Evolutionary conservation across 2,797 vertebrate species (phyloP), one percentile per base, ranked within the genome.

Genomic region (Anas bernieri): DNA sequence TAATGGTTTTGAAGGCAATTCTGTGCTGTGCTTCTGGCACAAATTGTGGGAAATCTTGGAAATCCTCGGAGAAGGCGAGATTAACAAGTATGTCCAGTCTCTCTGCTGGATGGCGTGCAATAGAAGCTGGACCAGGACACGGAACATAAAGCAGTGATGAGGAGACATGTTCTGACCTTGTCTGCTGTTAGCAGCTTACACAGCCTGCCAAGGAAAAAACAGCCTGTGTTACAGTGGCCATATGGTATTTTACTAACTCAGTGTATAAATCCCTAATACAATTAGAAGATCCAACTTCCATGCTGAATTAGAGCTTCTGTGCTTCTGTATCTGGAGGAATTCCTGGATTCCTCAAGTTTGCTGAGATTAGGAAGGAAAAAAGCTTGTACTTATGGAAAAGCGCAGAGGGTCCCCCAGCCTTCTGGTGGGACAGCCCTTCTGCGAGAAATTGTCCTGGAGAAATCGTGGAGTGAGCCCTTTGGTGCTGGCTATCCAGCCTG

Each of bases 181-280:
- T 94, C 83, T 83, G 82, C 86, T 91, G 80, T 95, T 95, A 96
- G 95, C 87, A 94, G 92, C 92, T 93, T 96, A 94, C 48, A 28
- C n/a, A 83, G 83, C 68, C 91, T 83, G 77, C 82, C 86, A 58
- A 56, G 88, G 82, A 69, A 96, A 93, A 96, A 70, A 7, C 88
- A 83, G 86, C 64, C 90, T 90, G 83, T 63, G 43, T 72, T 88
- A 89, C 54, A 18, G 39, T 55, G 69, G 55, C 94, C 96, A 96
- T 94, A 95, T 94, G 96, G 96, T 87, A 94, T 94, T 93, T 82
- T 67, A 81, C 79, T 89, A 78, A 90, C 88, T 85, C 30, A 0
- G 54, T 83, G 75, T 86, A 78, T 81, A 96, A 96, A 96, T 91
- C 96, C 86, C 82, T 97, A 96, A 95, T 94, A 91, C 93, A 96